Base-by-base conservation (phyloP, 2,113 vertebrate species). In the Tragelaphus imberbis region DNA sequence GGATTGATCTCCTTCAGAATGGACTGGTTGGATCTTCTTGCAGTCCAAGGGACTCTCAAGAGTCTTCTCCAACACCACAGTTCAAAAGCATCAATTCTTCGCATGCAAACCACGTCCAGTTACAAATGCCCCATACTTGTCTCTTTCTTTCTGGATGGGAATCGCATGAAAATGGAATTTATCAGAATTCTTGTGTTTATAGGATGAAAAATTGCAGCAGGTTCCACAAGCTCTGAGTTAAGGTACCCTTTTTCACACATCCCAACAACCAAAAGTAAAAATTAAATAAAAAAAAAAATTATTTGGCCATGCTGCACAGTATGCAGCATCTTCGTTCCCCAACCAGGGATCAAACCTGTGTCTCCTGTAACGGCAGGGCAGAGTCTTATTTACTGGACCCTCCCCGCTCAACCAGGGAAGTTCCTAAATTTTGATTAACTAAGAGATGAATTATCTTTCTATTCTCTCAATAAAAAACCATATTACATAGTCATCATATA, bases 81-180 rank as follows among this genome's bases (percentile, higher is more conserved):
- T n/a, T n/a, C n/a, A n/a, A n/a, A n/a, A n/a, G n/a, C n/a, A n/a
- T n/a, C n/a, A n/a, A n/a, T n/a, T n/a, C n/a, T n/a, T n/a, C 2
- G 11, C 68, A 3, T 21, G 19, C 68, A 36, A 1, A 23, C 68
- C 17, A 3, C 10, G 11, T 3, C 6, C 15, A 1, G 4, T 5
- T 11, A 30, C 3, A 16, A 6, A 49, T 7, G 16, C 4, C 84
- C 79, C 27, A 0, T 3, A 2, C 47, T 53, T 16, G 2, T 15
- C 59, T 53, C 3, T 13, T 36, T 30, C 47, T 53, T n/a, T 61
- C 79, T 68, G 13, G 65, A 47, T 2, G 21, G 51, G 15, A 58
- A 68, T n/a, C 79, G 9, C 16, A 3, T 5, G 4, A 27, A 56
- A 28, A 61, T 0, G n/a, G 47, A 44, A 58, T 23, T 30, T 16